Conservation (phyloP, 2,113 vertebrate species). For the Pygathrix nemaeus region DNA sequence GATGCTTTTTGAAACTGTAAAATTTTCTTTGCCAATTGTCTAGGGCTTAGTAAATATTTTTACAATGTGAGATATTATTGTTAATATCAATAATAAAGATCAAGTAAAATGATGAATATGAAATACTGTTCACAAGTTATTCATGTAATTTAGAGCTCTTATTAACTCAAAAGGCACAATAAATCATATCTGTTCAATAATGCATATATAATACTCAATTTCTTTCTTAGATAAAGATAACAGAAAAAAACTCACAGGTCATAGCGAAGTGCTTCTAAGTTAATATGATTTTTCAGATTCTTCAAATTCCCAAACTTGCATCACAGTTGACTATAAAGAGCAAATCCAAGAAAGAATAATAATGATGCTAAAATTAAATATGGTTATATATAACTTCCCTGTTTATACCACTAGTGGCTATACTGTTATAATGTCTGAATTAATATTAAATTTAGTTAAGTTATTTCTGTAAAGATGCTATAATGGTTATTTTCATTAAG, state of each 20-base stretch:
- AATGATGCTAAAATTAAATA: not conserved
- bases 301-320: not conserved
- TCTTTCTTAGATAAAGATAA: not conserved
- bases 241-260: not conserved
- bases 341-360: not conserved
- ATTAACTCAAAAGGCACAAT: not conserved
- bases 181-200: not conserved
- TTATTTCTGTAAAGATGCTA: not conserved
- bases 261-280: not conserved
- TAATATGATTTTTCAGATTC: not conserved
- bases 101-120: not conserved
- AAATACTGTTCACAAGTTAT: not conserved
- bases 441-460: not conserved
- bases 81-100: not conserved
- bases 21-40: not conserved
- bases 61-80: not conserved
- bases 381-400: not conserved
- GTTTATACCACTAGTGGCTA: not conserved
- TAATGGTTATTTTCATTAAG: constrained; percentile 42
- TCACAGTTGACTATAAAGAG: not conserved
- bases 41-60: not conserved
- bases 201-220: not conserved
- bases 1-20: not conserved
- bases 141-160: not conserved
- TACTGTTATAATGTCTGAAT: not conserved